phyloP scores from a whole-genome alignment of 35 echinoderm and acorn worm species.

The Lytechinus variegatus region DNA sequence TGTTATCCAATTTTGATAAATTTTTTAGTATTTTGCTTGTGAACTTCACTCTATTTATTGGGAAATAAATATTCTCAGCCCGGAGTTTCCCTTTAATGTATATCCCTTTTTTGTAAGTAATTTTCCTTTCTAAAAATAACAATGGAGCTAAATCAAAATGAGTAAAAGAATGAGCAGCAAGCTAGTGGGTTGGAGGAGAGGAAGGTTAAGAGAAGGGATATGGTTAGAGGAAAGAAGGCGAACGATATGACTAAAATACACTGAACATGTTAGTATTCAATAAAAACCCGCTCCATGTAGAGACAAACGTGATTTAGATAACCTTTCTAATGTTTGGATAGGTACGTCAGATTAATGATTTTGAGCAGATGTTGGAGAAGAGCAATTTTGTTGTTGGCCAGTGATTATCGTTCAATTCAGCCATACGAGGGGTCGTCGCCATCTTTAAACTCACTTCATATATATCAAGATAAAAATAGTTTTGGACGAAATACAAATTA shows the following conservation, averaged over 20 bases:
- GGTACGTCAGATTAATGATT: not conserved
- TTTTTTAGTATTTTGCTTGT: not conserved
- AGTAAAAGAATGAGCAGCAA: not conserved
- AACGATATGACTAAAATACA: not conserved
- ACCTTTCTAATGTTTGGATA: conserved; percentile 5
- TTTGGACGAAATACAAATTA: not conserved
- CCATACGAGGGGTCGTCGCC: not conserved
- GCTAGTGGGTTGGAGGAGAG: not conserved
- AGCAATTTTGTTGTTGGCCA: not conserved
- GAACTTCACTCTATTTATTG: not conserved
- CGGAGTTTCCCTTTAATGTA: not conserved
- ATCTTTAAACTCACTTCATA: not conserved
- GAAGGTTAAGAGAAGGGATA: not conserved
- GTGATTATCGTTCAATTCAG: not conserved
- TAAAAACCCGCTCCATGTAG: not conserved
- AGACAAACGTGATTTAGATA: not conserved
- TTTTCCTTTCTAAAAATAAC: not conserved
- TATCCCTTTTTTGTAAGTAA: too few species aligned
- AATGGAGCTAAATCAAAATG: not conserved
- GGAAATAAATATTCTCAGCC: not conserved
- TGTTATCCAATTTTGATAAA: not conserved
- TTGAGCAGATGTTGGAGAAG: not conserved
- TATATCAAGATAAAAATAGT: not conserved
- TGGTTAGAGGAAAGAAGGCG: too few species aligned
- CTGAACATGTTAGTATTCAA: not conserved